Evolutionary conservation across 2,888 invertebrate species (phyloP).

Genomic region (Lithophane semibrunnea): DNA sequence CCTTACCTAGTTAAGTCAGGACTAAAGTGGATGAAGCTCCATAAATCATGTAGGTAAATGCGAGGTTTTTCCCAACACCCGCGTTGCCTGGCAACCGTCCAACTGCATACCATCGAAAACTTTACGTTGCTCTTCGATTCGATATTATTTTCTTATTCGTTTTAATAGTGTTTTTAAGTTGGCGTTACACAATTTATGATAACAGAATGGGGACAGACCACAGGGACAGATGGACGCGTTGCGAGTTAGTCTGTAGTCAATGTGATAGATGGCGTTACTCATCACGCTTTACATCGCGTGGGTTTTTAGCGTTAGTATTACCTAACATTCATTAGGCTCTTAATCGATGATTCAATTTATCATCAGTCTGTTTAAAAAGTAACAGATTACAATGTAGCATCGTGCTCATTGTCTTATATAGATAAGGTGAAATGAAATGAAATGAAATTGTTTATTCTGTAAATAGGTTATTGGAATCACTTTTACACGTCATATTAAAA

Average conservation of each 20-base stretch:
- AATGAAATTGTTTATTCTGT: too few species aligned
- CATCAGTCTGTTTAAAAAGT: background rate
- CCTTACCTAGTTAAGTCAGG: conserved; percentile 67
- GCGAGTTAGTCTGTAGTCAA: background rate
- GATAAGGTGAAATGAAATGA: too few species aligned
- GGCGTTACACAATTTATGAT: conserved; percentile 27
- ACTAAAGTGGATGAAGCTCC: conserved; percentile 62
- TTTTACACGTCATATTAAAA: too few species aligned
- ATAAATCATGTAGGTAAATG: conserved; percentile 70
- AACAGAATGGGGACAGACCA: conserved; percentile 2
- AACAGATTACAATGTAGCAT: background rate
- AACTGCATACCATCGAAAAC: conserved; percentile 53
- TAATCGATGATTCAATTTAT: background rate
- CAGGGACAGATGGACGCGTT: background rate
- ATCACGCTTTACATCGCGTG: background rate
- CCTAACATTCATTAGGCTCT: background rate
- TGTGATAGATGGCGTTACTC: conserved; percentile 27
- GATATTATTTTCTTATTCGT: conserved; percentile 54
- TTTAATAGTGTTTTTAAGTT: conserved; percentile 37
- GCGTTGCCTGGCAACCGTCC: conserved; percentile 59
- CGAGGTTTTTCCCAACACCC: conserved; percentile 57
- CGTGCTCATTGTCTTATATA: background rate
- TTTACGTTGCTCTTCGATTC: conserved; percentile 53
- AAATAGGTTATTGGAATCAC: too few species aligned
- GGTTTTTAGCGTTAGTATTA: background rate